A percentile compares a stretch with the other conserved stretches of the same genome.
These are phyloP conservation scores for Pelmatolapia mariae DNA, from an alignment of 2,113 vertebrate genomes.

Conservation along the genomic window DNA sequence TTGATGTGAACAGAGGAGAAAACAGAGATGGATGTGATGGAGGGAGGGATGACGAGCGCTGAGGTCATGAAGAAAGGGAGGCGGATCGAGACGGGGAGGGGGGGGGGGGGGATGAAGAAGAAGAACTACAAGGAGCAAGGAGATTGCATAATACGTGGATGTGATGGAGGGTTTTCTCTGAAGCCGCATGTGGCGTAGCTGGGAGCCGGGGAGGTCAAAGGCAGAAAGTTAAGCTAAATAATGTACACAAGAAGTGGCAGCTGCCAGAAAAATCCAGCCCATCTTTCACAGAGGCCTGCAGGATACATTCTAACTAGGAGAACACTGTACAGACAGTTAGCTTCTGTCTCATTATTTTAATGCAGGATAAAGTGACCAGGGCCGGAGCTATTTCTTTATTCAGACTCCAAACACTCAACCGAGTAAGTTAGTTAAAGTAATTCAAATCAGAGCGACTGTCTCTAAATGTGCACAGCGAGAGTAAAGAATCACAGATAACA, in stretches of 20 bases:
- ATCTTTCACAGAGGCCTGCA: constrained; percentile 44
- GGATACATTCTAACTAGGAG: constrained; percentile 44
- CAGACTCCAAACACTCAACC: not conserved
- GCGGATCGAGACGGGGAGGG: not conserved
- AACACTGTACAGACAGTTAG: constrained; percentile 21
- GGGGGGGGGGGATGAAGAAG: not conserved
- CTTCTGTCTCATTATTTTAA: constrained; percentile 55
- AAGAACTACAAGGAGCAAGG: constrained; percentile 9
- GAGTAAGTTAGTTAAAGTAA: not conserved
- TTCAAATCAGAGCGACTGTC: not conserved
- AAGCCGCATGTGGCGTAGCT: constrained; percentile 38
- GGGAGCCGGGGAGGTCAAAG: constrained; percentile 38
- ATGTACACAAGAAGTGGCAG: constrained; percentile 66
- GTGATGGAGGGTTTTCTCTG: constrained; percentile 43
- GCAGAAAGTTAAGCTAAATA: constrained; percentile 52
- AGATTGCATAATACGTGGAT: constrained; percentile 52
- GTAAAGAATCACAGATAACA: not conserved
- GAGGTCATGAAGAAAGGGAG: not conserved
- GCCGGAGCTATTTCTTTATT: not conserved
- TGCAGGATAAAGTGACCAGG: constrained; percentile 9
- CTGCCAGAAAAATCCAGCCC: constrained; percentile 61
- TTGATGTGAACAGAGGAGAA: not conserved
- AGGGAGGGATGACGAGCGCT: not conserved
- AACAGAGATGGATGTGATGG: not conserved
- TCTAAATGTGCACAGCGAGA: not conserved